These are phyloP conservation scores for Acanthis flammea DNA, from an alignment of 2,797 vertebrate genomes.

Conservation along the genomic window DNA sequence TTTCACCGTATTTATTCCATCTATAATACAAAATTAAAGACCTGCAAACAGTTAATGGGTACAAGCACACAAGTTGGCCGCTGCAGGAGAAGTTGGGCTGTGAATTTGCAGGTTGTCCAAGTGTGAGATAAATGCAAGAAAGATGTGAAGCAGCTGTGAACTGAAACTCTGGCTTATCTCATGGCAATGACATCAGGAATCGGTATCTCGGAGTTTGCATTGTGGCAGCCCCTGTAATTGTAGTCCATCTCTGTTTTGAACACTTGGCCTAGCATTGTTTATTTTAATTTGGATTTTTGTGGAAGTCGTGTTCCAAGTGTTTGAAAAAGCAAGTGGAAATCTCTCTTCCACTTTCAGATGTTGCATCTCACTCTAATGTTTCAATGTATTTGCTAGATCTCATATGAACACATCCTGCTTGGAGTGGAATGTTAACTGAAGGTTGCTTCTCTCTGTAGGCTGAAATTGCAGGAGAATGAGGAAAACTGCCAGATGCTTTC, in stretches of 20 bases:
- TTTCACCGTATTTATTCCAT: neutral
- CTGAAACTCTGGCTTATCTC: neutral
- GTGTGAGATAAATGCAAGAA: neutral
- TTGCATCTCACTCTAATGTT: neutral
- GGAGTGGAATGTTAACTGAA: neutral
- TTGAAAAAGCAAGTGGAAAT: neutral
- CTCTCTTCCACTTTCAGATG: neutral
- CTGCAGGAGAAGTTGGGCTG: neutral
- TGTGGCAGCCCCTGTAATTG: neutral
- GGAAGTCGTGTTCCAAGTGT: neutral
- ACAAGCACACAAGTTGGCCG: neutral
- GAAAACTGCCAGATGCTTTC: neutral
- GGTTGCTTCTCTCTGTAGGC: neutral
- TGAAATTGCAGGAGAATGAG: neutral
- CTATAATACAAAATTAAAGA: neutral
- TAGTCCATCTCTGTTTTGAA: neutral
- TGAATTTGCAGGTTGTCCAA: neutral
- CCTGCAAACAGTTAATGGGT: neutral
- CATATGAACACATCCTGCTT: neutral
- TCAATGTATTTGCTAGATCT: neutral
- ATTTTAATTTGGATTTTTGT: neutral
- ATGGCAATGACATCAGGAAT: neutral
- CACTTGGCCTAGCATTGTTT: neutral
- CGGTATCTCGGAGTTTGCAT: accelerated
- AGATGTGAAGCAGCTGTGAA: neutral